Evolutionary conservation across 2,888 invertebrate genomes (phyloP), one percentile per base, ranked within the genome.

Genomic region (Empis stercorea): DNA sequence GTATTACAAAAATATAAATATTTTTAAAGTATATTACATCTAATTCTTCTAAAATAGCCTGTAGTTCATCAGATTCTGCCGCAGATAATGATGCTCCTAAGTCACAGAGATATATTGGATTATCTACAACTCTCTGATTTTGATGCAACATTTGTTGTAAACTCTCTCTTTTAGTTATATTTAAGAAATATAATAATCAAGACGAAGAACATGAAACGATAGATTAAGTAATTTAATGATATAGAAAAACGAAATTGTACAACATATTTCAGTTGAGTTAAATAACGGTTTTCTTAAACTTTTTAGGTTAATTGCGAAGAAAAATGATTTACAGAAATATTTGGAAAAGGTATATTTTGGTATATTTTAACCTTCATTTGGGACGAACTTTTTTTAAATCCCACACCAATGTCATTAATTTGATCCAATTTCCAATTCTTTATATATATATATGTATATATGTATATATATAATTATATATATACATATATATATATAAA

Each of bases 121-220:
- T 97, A 69, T 99, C 99, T 11, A 96, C 89, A 23, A 97, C 93
- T 48, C 94, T 76, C 68, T 95, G 94, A 2, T 95, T 95, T 60
- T 94, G 93, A 57, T 95, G 93, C 59, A 99, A 73, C 84, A 99
- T 93, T 71, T 96, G 94, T 62, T 94, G 92, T n/a, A 99, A 78
- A 44, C 94, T 93, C 65, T 99, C 97, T 55, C 95, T 84, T 56
- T 1, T 32, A 49, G 43, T 30, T 10, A 36, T 20, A 16, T 5
- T 17, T 43, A 3, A 9, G 30, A 14, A 37, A 32, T 30, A 44
- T 43, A 9, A 10, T 37, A 23, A 40, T 46, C 20, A 15, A n/a
- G 13, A 30, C 16, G n/a, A 39, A 10, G 2, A 16, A 47, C 34
- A 38, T 15, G n/a, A n/a, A n/a, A n/a, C n/a, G n/a, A n/a, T n/a